These are phyloP conservation scores for Poecile montanus DNA, from an alignment of 2,797 vertebrate genomes.

Conservation along the genomic window DNA sequence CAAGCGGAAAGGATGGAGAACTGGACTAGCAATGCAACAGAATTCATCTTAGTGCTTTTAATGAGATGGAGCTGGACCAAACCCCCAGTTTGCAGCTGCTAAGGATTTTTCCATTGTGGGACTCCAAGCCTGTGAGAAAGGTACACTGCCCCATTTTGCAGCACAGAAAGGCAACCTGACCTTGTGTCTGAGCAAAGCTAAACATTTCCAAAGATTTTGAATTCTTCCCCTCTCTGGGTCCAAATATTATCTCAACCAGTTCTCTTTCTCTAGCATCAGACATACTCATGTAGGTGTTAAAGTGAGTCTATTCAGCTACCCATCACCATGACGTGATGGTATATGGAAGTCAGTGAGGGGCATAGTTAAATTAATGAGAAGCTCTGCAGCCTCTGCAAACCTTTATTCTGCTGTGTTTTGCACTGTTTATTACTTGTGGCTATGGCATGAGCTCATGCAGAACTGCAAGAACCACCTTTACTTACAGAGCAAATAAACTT, in stretches of 20 bases:
- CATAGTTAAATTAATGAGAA: background rate
- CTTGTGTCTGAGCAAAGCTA: background rate
- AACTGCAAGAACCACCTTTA: background rate
- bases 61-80: constrained; percentile 30
- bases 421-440: background rate
- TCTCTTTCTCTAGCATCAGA: background rate
- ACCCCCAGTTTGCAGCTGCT: background rate
- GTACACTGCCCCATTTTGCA: background rate
- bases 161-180: constrained; percentile 15
- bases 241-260: background rate
- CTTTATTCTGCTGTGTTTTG: background rate
- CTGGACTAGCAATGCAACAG: background rate
- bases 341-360: background rate
- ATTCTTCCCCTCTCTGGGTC: accelerated
- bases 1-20: background rate
- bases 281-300: background rate
- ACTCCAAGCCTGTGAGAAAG: constrained; percentile 7
- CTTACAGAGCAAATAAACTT: background rate
- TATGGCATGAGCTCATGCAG: background rate
- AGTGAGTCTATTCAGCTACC: background rate
- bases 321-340: background rate
- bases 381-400: background rate
- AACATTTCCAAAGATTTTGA: background rate
- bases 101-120: constrained; percentile 39
- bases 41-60: constrained; percentile 20